Evolutionary conservation across 2,797 vertebrate species (phyloP), one percentile per base, ranked within the genome.

Genomic region (Acropternis orthonyx): DNA sequence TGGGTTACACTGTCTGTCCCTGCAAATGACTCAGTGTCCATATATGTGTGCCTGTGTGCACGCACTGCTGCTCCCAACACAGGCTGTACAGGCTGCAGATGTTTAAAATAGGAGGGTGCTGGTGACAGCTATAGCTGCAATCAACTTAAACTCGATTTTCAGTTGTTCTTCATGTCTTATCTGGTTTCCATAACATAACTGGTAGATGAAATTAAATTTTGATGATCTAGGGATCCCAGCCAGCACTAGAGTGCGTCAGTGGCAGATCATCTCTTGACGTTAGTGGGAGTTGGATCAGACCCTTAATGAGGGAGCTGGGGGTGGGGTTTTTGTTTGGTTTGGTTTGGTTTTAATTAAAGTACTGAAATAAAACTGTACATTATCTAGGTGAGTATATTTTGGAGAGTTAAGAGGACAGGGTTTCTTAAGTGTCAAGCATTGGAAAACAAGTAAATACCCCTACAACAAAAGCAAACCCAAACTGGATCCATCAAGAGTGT

Each of bases 1-100:
- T 93, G 96, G 96, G 80, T 94, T 93, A 37, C 48, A 2, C 71
- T 90, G 93, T 94, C 95, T 96, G 95, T 94, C 82, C 88, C 77
- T 96, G 59, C 76, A 67, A 61, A 8, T 96, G 94, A 96, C 77
- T 96, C 94, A 95, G 77, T 91, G 96, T 88, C 91, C 91, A 9
- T 92, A 27, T 73, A 89, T 83, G 82, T 85, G 76, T 95, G 90
- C n/a, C 0, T 94, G 75, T 92, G 88, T 67, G 90, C 88, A 94
- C 39, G 22, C 88, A 54, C 10, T 68, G 83, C 94, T 90, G 88
- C 89, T 65, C 83, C 12, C 9, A 77, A 27, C 74, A 11, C 6
- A 4, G 89, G 49, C 83, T 71, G 41, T 49, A 28, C 65, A 73
- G 89, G n/a, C 85, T 90, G 80, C 91, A 88, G 87, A 95, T 92